Evolutionary conservation across 2,888 invertebrate genomes (phyloP), one percentile per base, ranked within the genome.

Genomic region (Cephus rjabovi): DNA sequence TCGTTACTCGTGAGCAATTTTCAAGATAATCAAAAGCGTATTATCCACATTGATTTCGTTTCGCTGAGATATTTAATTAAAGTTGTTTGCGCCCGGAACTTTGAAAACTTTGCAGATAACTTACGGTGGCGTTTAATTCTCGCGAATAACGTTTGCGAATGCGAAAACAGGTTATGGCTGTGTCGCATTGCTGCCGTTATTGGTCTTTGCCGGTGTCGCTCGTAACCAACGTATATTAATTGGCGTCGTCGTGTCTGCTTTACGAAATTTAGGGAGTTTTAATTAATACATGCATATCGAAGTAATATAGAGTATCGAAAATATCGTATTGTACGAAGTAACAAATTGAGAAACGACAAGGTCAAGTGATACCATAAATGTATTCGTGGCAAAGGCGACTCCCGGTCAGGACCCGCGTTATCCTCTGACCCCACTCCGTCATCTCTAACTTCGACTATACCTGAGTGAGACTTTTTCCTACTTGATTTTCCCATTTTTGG

Each of bases 361-460:
- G 88, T 84, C 86, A 87, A 87, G 88, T 80, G 86, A 89, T 87
- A 86, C 81, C 85, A 86, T 90, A 89, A 89, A 89, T 87, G 89
- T 90, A 90, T 89, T 89, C 87, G 88, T 89, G 90, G 89, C 90
- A 90, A 89, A 90, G 89, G 89, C 86, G 87, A 83, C 86, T 85
- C 86, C 40, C 87, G 88, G 89, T 87, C 89, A 86, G 80, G 89
- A 90, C 90, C 89, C 89, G 86, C 86, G 90, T 90, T 90, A 90
- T 89, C 89, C 90, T 89, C 84, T 90, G 90, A 89, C 90, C 90
- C 87, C 85, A 86, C 89, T 88, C 89, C 87, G 87, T 88, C 89
- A 87, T 90, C 89, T 87, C 86, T 81, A 88, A 89, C 89, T 89
- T 56, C 40, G 40, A 56, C 40, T 56, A 2, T 56, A 56, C 40